Conservation (phyloP, 2,113 vertebrate genomes). For the Oncorhynchus kisutch region DNA sequence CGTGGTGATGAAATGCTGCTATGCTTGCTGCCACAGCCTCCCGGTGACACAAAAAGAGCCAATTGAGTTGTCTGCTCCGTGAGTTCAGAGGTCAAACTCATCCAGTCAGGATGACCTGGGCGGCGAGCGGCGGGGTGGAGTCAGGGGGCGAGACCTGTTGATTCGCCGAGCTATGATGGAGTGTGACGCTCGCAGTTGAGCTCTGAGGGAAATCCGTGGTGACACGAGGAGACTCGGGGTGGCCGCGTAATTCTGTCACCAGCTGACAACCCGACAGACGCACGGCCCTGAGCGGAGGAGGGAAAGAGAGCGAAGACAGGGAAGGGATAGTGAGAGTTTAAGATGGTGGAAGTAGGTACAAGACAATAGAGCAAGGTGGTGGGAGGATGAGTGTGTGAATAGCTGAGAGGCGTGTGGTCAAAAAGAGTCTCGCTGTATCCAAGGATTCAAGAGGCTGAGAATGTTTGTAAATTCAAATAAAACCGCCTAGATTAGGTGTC, state of each 20-base stretch:
- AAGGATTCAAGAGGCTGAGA: no score
- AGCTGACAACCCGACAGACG: slow-evolving; percentile 39
- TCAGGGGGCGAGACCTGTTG: slow-evolving; percentile 77
- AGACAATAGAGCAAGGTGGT: no score
- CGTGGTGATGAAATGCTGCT: no score
- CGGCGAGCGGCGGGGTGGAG: slow-evolving; percentile 65
- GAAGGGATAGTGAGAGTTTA: slow-evolving; percentile 20
- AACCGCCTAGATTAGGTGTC: no score
- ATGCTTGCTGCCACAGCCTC: background rate
- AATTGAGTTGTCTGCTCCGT: slow-evolving; percentile 76
- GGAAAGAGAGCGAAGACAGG: no score
- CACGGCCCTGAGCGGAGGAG: no score
- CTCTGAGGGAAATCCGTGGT: slow-evolving; percentile 76
- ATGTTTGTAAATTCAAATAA: no score
- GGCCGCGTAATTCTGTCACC: slow-evolving; percentile 72
- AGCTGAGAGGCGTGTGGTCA: no score
- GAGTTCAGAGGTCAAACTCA: slow-evolving; percentile 81
- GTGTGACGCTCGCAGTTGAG: slow-evolving; percentile 73
- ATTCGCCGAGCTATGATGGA: slow-evolving; percentile 77
- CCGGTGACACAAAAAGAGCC: slow-evolving; percentile 50
- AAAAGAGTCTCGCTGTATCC: no score
- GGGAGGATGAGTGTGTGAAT: no score
- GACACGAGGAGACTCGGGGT: slow-evolving; percentile 75
- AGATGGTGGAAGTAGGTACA: background rate
- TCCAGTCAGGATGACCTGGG: slow-evolving; percentile 69